A percentile compares a stretch with the other conserved stretches of the same genome.
Conservation (phyloP, 1,140 invertebrate species). For the Palaemon carinicauda region DNA sequence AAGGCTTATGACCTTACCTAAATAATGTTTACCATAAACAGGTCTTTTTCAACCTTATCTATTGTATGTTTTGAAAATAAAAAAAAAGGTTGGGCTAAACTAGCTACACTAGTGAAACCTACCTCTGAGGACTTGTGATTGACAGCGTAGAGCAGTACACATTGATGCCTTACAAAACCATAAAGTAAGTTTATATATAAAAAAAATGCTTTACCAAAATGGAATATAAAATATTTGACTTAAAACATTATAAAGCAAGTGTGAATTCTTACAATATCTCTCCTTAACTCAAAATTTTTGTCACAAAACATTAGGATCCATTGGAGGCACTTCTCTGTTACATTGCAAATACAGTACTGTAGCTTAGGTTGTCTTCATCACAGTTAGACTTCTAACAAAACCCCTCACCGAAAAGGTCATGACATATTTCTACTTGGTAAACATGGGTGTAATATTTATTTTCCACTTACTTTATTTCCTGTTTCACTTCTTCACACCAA, state of each 20-base stretch:
- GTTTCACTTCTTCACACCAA: not conserved
- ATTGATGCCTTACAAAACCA: not conserved
- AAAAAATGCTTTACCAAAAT: not conserved
- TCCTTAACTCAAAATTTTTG: not conserved
- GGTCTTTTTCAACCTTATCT: conserved; percentile 29
- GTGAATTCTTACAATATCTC: not conserved
- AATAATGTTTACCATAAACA: conserved; percentile 10
- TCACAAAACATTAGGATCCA: not conserved
- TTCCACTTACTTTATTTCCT: not conserved
- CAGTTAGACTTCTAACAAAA: not conserved
- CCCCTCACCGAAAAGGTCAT: not conserved
- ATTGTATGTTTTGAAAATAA: conserved; percentile 36
- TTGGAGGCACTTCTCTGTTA: not conserved
- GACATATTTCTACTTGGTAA: not conserved
- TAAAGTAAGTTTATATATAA: conserved; percentile 9
- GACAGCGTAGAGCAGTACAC: not conserved
- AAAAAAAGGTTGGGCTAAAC: conserved; percentile 16
- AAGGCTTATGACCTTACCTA: not conserved
- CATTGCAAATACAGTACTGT: too few relatives aligned
- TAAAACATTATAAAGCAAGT: not conserved
- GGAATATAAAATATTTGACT: conserved; percentile 1
- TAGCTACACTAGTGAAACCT: conserved; percentile 12
- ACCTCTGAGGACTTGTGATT: conserved; percentile 25
- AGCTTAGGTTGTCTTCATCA: not conserved
- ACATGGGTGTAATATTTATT: not conserved